These are phyloP conservation scores for Pelodiscus sinensis DNA, from an alignment of 2,113 vertebrate genomes.

Conservation along the genomic window DNA sequence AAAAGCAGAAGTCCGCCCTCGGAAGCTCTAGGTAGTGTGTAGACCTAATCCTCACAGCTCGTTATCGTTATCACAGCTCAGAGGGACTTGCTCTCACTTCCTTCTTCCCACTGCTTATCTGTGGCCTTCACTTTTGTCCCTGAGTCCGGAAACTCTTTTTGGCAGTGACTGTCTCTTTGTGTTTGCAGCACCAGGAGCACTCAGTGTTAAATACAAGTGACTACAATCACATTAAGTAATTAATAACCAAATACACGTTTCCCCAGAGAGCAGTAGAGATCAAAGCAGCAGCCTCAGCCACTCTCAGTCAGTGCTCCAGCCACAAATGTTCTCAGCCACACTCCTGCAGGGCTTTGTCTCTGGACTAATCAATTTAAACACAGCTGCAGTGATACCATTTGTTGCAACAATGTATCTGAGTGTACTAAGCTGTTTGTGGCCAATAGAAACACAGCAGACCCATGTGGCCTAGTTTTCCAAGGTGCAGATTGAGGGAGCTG, in stretches of 20 bases:
- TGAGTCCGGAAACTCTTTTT: not conserved
- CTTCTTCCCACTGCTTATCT: constrained; percentile 38
- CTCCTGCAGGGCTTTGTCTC: not conserved
- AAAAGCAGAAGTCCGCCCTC: not conserved
- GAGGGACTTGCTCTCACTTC: not conserved
- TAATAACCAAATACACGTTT: not conserved
- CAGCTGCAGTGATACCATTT: not conserved
- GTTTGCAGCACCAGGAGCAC: rapidly evolving
- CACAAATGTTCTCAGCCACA: not conserved
- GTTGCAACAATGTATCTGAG: not conserved
- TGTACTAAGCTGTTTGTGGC: not conserved
- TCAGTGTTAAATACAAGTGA: not conserved
- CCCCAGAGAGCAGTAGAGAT: not conserved
- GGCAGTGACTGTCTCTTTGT: rapidly evolving
- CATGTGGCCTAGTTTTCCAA: not conserved
- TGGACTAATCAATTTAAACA: not conserved
- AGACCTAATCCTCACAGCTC: not conserved
- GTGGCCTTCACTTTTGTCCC: not conserved
- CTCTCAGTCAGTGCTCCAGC: not conserved
- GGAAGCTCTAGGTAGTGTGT: not conserved
- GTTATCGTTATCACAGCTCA: not conserved
- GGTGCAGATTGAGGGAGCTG: rapidly evolving
- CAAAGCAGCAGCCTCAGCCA: not conserved
- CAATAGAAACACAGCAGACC: rapidly evolving
- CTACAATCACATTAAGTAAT: not conserved